A percentile compares a stretch with the other conserved stretches of the same genome.
Evolutionary conservation across 53 echinoderm and acorn worm species (phyloP).

Genomic region (Actinopyga echinites): DNA sequence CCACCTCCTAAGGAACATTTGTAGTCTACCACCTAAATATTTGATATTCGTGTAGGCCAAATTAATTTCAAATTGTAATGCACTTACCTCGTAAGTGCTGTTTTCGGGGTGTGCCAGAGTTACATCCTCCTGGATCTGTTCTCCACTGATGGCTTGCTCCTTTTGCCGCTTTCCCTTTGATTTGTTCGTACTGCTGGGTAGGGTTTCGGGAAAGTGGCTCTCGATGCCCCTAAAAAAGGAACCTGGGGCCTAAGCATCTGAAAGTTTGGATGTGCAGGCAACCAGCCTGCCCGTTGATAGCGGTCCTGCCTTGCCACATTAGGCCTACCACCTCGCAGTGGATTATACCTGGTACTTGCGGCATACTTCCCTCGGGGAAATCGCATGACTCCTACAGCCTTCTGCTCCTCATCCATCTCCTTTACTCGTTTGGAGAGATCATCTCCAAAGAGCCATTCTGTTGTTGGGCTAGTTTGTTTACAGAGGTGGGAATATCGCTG

Average conservation of each 20-base stretch:
- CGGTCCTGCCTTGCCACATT: background rate
- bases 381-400: slow-evolving; percentile 3
- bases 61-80: background rate
- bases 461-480: slow-evolving; percentile 11
- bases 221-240: slow-evolving; percentile 17
- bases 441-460: slow-evolving; percentile 50
- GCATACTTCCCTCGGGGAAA: background rate
- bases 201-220: background rate
- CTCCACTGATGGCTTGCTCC: background rate
- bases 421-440: slow-evolving; percentile 38
- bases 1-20: background rate
- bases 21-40: slow-evolving; percentile 7
- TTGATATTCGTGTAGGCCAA: background rate
- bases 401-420: slow-evolving; percentile 48
- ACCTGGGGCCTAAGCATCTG: background rate
- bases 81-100: slow-evolving; percentile 25
- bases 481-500: slow-evolving; percentile 27
- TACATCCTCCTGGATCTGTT: background rate
- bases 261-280: background rate
- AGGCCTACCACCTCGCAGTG: background rate
- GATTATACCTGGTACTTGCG: slow-evolving; percentile 22
- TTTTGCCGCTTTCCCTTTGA: background rate
- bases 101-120: background rate
- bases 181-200: background rate
- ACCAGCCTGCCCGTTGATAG: slow-evolving; percentile 28